A percentile compares a stretch with the other conserved stretches of the same genome.
phyloP scores from a whole-genome alignment of 2,113 vertebrate genomes.

The Archocentrus centrarchus region DNA sequence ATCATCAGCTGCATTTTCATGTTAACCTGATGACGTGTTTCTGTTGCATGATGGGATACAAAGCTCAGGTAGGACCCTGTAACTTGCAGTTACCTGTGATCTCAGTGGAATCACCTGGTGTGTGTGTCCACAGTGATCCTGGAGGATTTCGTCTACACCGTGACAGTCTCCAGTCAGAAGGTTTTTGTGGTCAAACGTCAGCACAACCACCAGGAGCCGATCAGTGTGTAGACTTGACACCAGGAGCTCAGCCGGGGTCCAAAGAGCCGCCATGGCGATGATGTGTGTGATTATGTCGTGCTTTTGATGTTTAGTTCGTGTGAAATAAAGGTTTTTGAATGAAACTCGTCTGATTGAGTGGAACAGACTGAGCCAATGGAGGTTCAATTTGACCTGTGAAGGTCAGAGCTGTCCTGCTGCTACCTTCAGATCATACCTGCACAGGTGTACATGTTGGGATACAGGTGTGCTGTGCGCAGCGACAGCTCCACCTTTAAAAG shows the following conservation, averaged over 20 bases:
- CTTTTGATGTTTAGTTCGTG: background rate
- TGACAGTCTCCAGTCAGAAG: conserved; percentile 90
- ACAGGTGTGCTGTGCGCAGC: background rate
- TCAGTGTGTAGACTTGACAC: conserved; percentile 68
- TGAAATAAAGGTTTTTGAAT: conserved; percentile 22
- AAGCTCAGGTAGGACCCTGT: background rate
- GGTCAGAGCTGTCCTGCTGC: background rate
- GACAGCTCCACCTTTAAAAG: too few species aligned
- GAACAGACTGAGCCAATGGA: background rate
- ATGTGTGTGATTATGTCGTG: background rate
- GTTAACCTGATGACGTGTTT: background rate
- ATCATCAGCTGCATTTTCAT: background rate
- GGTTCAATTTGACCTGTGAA: background rate
- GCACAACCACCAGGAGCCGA: conserved; percentile 86
- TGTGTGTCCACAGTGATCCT: conserved; percentile 84
- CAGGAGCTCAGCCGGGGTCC: background rate
- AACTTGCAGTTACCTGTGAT: background rate
- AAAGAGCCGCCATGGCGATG: background rate
- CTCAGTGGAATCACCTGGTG: background rate
- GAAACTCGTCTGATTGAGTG: background rate
- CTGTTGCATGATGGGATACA: background rate
- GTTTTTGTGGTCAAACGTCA: conserved; percentile 94
- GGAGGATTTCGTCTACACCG: conserved; percentile 88
- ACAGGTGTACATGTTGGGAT: background rate
- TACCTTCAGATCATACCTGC: background rate